phyloP scores from a whole-genome alignment of 2,888 invertebrate species.

The Syrista parreyssii region DNA sequence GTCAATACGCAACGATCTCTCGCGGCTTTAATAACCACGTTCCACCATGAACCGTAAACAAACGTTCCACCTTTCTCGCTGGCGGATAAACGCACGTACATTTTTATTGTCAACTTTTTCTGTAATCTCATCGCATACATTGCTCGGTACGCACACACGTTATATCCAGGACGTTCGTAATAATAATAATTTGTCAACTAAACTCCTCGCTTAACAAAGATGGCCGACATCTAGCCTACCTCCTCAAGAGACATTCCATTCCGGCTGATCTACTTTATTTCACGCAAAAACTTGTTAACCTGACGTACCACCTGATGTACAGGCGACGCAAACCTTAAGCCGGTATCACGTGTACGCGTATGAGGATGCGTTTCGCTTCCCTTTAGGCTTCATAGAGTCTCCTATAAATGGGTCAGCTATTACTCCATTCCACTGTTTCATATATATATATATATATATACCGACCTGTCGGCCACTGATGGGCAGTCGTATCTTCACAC shows the following conservation, averaged over 20 bases:
- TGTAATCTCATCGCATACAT: background rate
- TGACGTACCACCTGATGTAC: background rate
- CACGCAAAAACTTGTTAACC: background rate
- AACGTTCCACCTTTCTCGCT: background rate
- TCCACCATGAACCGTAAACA: background rate
- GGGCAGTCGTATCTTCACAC: background rate
- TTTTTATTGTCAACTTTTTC: background rate
- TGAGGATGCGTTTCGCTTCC: background rate
- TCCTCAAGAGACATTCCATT: background rate
- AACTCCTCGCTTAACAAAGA: background rate
- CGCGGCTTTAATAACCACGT: background rate
- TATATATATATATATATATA: no score
- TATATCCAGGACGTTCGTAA: background rate
- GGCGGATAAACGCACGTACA: background rate
- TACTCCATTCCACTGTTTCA: background rate
- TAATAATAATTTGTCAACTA: background rate
- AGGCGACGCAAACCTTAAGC: background rate
- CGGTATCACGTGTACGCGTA: background rate
- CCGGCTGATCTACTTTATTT: slow-evolving; percentile 3
- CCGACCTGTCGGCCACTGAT: background rate
- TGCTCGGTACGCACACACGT: background rate
- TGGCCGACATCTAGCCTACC: background rate
- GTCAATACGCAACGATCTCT: background rate
- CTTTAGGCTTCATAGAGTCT: background rate
- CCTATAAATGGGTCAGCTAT: background rate